Conservation (phyloP, 1,140 invertebrate species). For the Drosophila pectinifera region DNA sequence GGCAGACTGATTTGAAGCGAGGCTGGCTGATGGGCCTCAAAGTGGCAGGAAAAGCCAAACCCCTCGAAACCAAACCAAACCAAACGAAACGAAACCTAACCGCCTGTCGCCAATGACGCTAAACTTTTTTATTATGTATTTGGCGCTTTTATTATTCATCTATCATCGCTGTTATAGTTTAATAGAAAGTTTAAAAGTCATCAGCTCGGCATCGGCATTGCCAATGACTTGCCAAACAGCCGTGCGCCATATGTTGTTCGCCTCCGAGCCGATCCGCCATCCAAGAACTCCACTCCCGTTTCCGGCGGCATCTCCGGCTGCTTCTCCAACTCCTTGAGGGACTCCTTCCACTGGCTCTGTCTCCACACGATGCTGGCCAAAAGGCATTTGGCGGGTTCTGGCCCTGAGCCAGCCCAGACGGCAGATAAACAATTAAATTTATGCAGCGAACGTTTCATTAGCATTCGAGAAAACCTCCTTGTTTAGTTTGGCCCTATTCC, state of each 20-base stretch:
- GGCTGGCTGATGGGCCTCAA: constrained; percentile 36
- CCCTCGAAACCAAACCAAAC: constrained; percentile 7
- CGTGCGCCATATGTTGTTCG: constrained; percentile 54
- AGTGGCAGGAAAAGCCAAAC: constrained; percentile 29
- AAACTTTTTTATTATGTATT: constrained; percentile 83
- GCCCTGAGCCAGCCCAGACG: constrained; percentile 40
- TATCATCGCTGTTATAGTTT: constrained; percentile 83
- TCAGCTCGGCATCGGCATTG: constrained; percentile 57
- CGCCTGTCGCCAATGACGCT: constrained; percentile 68
- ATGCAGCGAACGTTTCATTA: constrained; percentile 76
- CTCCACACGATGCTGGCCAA: constrained; percentile 31
- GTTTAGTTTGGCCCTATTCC: constrained; percentile 32
- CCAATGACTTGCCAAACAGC: constrained; percentile 71
- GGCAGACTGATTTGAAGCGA: constrained; percentile 52
- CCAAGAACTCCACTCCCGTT: constrained; percentile 10
- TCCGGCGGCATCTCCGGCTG: constrained; percentile 1
- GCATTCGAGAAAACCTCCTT: constrained; percentile 59
- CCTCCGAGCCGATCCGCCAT: constrained; percentile 7
- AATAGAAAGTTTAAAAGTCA: constrained; percentile 84
- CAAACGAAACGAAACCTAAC: constrained; percentile 11
- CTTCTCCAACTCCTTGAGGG: background rate
- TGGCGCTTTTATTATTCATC: constrained; percentile 81
- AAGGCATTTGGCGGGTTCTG: constrained; percentile 32
- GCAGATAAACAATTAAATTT: constrained; percentile 80
- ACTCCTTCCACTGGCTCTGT: background rate